phyloP scores from a whole-genome alignment of 2,113 vertebrate species.

The Piaya cayana region DNA sequence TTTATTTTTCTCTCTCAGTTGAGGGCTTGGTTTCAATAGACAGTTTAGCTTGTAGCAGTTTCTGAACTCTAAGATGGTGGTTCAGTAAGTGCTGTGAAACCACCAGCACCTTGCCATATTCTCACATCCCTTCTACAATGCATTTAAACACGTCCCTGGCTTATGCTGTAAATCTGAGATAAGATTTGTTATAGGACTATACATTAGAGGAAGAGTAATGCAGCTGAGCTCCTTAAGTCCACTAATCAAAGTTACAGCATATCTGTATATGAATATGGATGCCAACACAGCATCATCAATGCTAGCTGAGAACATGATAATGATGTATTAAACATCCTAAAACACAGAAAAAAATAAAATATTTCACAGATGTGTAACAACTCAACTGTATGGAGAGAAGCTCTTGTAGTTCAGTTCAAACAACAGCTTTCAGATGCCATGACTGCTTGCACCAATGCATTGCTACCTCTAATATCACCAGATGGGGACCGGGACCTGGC shows the following conservation, averaged over 20 bases:
- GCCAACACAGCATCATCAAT: neutral
- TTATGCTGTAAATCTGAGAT: neutral
- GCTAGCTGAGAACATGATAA: fast-evolving
- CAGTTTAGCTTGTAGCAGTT: neutral
- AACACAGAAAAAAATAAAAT: neutral
- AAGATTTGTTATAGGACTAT: neutral
- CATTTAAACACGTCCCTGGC: neutral
- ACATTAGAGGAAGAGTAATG: neutral
- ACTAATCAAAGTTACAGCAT: neutral
- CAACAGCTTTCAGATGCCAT: neutral
- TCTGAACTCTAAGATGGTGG: neutral
- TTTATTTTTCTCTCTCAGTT: neutral
- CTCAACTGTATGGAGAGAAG: neutral
- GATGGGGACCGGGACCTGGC: neutral
- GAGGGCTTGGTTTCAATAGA: neutral
- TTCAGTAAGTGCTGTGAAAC: neutral
- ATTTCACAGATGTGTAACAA: neutral
- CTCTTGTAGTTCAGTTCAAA: neutral
- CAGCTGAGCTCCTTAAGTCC: neutral
- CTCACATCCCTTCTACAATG: neutral
- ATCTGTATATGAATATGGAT: neutral
- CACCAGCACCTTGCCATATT: neutral
- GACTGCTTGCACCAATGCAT: neutral
- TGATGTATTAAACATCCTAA: neutral
- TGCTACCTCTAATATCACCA: neutral